Conservation (phyloP, 2,113 vertebrate species). For the Chaetorhynchus papuensis region DNA sequence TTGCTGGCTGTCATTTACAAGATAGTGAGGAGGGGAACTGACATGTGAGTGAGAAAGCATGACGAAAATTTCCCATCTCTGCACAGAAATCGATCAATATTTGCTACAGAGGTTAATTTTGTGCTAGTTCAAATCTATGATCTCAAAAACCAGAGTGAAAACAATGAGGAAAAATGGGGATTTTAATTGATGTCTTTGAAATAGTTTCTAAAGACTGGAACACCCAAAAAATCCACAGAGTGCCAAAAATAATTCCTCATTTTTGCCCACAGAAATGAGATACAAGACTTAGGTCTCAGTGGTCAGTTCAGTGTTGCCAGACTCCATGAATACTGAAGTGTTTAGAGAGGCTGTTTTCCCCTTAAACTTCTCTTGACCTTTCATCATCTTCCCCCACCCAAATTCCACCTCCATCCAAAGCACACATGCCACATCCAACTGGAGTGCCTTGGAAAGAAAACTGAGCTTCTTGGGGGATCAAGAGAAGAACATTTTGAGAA, state of each 20-base stretch:
- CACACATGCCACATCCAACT: not conserved
- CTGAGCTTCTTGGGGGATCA: not conserved
- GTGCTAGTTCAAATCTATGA: not conserved
- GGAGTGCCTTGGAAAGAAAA: not conserved
- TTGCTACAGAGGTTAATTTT: not conserved
- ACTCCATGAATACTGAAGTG: not conserved
- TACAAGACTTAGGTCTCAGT: not conserved
- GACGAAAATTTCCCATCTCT: not conserved
- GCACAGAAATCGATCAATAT: not conserved
- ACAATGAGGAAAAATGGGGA: not conserved
- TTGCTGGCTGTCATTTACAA: not conserved
- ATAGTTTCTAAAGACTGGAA: not conserved
- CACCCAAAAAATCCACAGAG: not conserved
- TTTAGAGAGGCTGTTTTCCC: not conserved
- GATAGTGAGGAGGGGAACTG: not conserved
- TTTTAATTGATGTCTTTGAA: slow-evolving; percentile 33
- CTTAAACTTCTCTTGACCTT: slow-evolving; percentile 14
- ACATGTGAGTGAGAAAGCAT: not conserved
- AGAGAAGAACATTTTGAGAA: not conserved
- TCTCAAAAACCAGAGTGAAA: not conserved
- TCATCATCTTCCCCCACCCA: not conserved
- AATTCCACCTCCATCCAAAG: not conserved
- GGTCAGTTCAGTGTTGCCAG: not conserved
- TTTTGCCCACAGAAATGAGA: slow-evolving; percentile 14
- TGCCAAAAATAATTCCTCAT: not conserved